Evolutionary conservation across 2,797 vertebrate genomes (phyloP).

Genomic region (Graptemys geographica): DNA sequence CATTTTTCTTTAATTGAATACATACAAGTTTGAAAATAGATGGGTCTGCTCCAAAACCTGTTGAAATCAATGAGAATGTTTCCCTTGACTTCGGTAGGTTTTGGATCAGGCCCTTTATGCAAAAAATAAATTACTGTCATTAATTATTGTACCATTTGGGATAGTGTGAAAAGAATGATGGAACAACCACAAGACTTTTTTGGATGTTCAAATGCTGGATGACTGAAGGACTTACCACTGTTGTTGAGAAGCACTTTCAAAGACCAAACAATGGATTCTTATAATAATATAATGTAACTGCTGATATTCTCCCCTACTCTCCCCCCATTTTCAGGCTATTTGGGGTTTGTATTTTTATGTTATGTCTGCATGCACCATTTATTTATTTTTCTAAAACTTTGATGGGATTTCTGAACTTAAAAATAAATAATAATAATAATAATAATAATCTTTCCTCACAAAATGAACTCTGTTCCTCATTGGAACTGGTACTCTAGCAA

Average conservation of each 20-base stretch:
- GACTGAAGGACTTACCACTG: conserved; percentile 58
- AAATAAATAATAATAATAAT: not conserved
- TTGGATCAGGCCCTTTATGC: not conserved
- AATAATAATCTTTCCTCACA: not conserved
- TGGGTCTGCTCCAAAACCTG: not conserved
- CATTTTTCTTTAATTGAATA: conserved; percentile 1
- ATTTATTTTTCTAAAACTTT: conserved; percentile 27
- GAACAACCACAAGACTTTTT: conserved; percentile 65
- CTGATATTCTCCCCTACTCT: not conserved
- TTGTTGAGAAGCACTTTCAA: conserved; percentile 62
- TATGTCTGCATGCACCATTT: not conserved
- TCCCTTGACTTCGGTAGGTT: conserved; percentile 26
- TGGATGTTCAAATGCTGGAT: conserved; percentile 45
- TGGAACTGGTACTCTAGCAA: not conserved
- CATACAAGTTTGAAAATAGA: not conserved
- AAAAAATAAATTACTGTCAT: conserved; percentile 42
- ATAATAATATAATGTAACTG: conserved; percentile 41
- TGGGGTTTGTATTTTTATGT: not conserved
- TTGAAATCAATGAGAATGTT: not conserved
- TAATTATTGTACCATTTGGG: conserved; percentile 26
- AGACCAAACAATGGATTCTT: conserved; percentile 62
- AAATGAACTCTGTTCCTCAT: not conserved
- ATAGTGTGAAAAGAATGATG: conserved; percentile 48
- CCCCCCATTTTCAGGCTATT: not conserved
- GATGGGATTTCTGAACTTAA: conserved; percentile 10